Evolutionary conservation across 2,797 vertebrate genomes (phyloP).

Genomic region (Enteromius thamalakanensis): DNA sequence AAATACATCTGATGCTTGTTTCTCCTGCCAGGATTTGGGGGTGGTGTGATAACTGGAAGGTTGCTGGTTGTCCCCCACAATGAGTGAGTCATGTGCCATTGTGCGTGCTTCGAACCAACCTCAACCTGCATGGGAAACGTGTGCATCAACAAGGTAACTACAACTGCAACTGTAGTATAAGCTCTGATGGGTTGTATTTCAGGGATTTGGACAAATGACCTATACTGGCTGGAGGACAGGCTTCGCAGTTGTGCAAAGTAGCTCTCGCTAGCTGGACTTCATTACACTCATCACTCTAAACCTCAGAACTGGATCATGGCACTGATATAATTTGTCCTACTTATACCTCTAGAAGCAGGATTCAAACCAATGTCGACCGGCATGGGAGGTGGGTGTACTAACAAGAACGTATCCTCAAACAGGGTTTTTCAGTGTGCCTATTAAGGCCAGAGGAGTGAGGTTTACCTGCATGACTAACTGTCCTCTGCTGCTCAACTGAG

Average conservation of each 20-base stretch:
- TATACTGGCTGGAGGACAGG: too few species aligned
- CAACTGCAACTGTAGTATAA: too few species aligned
- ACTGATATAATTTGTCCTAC: neutral
- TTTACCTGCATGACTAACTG: neutral
- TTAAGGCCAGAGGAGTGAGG: neutral
- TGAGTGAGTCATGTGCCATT: neutral
- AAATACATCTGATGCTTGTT: neutral
- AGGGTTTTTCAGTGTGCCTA: neutral
- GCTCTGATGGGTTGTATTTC: too few species aligned
- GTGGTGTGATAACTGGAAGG: neutral
- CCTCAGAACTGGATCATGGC: neutral
- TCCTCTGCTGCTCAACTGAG: neutral
- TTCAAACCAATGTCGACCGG: neutral
- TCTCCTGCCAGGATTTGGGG: neutral
- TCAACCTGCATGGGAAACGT: neutral
- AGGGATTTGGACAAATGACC: too few species aligned
- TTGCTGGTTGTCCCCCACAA: neutral
- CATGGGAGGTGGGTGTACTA: neutral
- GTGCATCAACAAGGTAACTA: neutral
- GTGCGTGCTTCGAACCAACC: neutral
- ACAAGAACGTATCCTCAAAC: neutral
- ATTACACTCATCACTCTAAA: neutral
- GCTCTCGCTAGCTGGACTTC: neutral
- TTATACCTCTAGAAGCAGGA: neutral
- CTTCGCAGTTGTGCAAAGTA: too few species aligned